Evolutionary conservation across 2,113 vertebrate species (phyloP).

Genomic region (Mus spicilegus): DNA sequence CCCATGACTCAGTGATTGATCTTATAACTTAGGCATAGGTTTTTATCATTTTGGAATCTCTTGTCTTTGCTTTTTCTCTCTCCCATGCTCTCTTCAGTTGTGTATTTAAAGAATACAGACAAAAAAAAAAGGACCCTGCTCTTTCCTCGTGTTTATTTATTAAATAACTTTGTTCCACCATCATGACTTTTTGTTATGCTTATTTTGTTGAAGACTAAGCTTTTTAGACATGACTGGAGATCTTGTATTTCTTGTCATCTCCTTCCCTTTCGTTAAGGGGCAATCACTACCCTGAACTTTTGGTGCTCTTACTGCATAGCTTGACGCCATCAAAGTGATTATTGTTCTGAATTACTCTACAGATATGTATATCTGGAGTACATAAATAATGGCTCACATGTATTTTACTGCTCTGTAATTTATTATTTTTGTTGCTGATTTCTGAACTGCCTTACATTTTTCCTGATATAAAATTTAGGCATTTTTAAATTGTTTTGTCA

Average conservation of each 20-base stretch:
- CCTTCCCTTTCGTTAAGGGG: not conserved
- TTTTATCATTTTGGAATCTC: not conserved
- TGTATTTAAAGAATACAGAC: not conserved
- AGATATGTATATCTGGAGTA: no score
- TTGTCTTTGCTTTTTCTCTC: not conserved
- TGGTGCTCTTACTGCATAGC: not conserved
- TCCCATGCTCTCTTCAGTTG: not conserved
- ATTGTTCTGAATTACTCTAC: not conserved
- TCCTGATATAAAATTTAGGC: not conserved
- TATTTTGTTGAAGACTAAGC: not conserved
- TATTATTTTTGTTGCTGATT: not conserved
- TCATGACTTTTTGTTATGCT: not conserved
- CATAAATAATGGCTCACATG: not conserved
- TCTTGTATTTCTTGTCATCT: not conserved
- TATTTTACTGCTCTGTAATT: not conserved
- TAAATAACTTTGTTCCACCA: not conserved
- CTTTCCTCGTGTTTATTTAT: not conserved
- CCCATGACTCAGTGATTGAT: not conserved
- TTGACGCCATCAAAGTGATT: not conserved
- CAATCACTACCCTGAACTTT: not conserved
- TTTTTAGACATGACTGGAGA: not conserved
- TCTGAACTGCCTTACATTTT: not conserved
- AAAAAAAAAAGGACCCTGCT: not conserved
- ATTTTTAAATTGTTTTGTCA: constrained; percentile 4
- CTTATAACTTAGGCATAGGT: not conserved